Percentiles rank a stretch among this genome's conserved stretches.
These are phyloP conservation scores for Ryuthela nishihirai DNA, from an alignment of 2,888 invertebrate species.

Conservation along the genomic window DNA sequence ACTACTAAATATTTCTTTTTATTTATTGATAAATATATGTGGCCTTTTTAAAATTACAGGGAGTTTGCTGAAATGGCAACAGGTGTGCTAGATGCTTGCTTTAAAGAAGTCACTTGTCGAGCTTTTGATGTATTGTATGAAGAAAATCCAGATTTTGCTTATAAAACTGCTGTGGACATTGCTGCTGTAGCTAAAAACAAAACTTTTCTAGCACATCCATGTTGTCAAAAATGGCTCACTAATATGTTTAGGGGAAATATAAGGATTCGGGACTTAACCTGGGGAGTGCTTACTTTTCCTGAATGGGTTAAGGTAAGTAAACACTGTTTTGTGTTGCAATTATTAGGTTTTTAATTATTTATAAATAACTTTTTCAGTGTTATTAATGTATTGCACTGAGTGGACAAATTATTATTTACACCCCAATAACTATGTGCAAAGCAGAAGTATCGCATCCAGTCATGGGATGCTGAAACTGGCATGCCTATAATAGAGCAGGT, in stretches of 20 bases:
- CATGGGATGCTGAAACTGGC: too few species aligned
- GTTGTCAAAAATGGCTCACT: conserved; percentile 55
- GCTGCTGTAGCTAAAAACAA: conserved; percentile 50
- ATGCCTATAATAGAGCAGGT: too few species aligned
- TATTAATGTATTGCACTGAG: too few species aligned
- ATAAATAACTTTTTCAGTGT: too few species aligned
- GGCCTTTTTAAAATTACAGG: conserved; percentile 10
- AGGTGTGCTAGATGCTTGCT: conserved; percentile 48
- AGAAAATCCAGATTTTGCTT: conserved; percentile 48
- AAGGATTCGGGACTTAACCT: conserved; percentile 48
- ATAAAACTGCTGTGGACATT: conserved; percentile 50
- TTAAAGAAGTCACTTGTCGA: conserved; percentile 45
- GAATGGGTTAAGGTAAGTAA: conserved; percentile 48
- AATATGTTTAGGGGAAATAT: conserved; percentile 51
- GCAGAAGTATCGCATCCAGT: too few species aligned
- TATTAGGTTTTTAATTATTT: too few species aligned
- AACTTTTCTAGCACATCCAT: conserved; percentile 54
- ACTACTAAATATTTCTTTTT: background rate
- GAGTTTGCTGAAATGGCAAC: conserved; percentile 45
- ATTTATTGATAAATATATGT: background rate
- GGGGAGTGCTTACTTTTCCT: conserved; percentile 48
- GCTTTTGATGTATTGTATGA: conserved; percentile 49
- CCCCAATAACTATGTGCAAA: too few species aligned
- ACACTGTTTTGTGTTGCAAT: too few species aligned
- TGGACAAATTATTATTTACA: too few species aligned